Conservation (phyloP, 2,113 vertebrate genomes). For the Ageneiosus marmoratus region DNA sequence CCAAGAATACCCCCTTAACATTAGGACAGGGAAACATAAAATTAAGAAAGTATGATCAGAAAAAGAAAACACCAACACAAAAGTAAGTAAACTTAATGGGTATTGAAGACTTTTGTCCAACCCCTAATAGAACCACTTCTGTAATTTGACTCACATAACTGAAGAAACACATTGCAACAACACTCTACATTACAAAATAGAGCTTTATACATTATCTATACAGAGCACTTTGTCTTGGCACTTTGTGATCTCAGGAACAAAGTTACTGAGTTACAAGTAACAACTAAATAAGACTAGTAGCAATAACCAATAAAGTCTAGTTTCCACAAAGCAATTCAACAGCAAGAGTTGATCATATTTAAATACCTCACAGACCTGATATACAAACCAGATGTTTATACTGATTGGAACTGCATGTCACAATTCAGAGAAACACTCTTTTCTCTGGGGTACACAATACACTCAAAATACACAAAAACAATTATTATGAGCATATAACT, state of each 20-base stretch:
- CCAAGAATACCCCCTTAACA: neutral
- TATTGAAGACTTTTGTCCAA: neutral
- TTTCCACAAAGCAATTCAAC: slow-evolving; percentile 9
- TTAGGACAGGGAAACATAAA: neutral
- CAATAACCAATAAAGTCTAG: slow-evolving; percentile 13
- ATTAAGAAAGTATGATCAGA: neutral
- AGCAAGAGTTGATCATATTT: slow-evolving; percentile 9
- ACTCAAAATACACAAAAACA: slow-evolving; percentile 19
- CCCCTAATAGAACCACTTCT: neutral
- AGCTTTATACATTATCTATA: slow-evolving; percentile 61
- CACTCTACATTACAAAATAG: slow-evolving; percentile 73
- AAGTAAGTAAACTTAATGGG: slow-evolving; percentile 28
- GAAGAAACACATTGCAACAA: slow-evolving; percentile 61
- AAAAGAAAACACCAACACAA: slow-evolving; percentile 1
- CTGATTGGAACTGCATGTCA: slow-evolving; percentile 16
- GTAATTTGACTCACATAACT: neutral
- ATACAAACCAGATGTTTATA: slow-evolving; percentile 12
- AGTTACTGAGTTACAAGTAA: slow-evolving; percentile 53
- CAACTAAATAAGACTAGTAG: slow-evolving; percentile 36
- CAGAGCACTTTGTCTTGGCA: slow-evolving; percentile 71
- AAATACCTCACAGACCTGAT: slow-evolving; percentile 19
- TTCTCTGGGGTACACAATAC: neutral
- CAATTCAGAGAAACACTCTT: slow-evolving; percentile 6
- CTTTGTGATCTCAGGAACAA: slow-evolving; percentile 69
- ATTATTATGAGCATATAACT: neutral